Conservation (phyloP, 2,113 vertebrate species). For the Cinclus cinclus region DNA sequence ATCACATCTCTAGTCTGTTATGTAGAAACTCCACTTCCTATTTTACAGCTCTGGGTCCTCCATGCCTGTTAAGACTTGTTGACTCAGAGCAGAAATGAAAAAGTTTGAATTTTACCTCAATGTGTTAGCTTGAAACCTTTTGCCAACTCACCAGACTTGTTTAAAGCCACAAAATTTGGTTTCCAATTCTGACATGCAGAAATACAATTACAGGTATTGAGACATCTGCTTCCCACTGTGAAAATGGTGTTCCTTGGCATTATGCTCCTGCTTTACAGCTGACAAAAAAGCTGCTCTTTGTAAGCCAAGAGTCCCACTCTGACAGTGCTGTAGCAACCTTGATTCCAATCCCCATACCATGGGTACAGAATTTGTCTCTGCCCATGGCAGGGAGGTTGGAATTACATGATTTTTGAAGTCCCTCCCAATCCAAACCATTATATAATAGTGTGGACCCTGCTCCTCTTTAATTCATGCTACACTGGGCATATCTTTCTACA, state of each 20-base stretch:
- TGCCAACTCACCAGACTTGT: background rate
- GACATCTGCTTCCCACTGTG: background rate
- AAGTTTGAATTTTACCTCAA: background rate
- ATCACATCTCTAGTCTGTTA: background rate
- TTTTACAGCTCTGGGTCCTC: background rate
- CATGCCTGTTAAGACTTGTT: background rate
- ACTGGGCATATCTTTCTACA: background rate
- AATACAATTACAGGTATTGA: background rate
- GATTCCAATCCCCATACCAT: too few species aligned
- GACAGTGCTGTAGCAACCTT: background rate
- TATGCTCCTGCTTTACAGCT: background rate
- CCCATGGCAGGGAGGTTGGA: background rate
- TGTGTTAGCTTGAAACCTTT: accelerated
- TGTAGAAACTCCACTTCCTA: background rate
- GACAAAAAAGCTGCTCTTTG: background rate
- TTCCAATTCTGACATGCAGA: background rate
- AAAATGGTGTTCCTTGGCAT: background rate
- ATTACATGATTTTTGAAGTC: background rate
- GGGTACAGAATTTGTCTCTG: background rate
- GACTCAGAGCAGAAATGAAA: background rate
- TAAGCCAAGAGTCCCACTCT: background rate
- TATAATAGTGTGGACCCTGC: background rate
- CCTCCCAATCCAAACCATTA: background rate
- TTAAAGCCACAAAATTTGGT: background rate
- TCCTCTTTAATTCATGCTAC: background rate